Base-by-base conservation (phyloP, 2,888 invertebrate genomes). In the Lagria hirta region DNA sequence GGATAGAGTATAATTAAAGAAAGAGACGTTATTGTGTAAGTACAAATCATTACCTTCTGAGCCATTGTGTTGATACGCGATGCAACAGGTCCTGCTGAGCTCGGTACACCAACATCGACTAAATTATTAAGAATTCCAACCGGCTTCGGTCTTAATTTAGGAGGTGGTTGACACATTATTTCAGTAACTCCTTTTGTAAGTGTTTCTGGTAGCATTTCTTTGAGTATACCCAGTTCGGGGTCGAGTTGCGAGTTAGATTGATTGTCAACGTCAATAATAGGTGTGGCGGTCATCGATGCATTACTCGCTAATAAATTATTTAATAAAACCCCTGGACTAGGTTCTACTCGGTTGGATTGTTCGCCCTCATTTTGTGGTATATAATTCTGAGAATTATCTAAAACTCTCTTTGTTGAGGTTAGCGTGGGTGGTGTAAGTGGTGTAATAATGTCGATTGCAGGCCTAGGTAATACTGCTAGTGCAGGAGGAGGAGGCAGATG, bases 121-220 rank as follows among this genome's bases (percentile, higher is more conserved):
- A 67, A 62, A 0, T 70, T 68, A 36, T 70, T 72, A 10, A 76
- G 55, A 3, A 75, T 71, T 5, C 75, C 74, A 2, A 68, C 64
- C 0, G 78, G 78, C 32, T 73, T 69, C 4, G 73, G 70, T 22
- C 69, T 67, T 28, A 78, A 55, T 58, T 65, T 73, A 2, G 68
- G 65, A 11, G 73, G 73, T 1, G 71, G 72, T 15, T 70, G 53
- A 37, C 54, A 54, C 33, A 68, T 51, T 10, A 68, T 42, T 6
- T 69, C 68, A 38, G 54, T 60, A 7, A 71, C 58, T 6, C 64
- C 62, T 51, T 57, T 62, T 6, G 62, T 52, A 17, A 70, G 57
- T 37, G 49, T 58, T 30, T 67, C 68, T 5, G 69, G 64, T 17
- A 67, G 38, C 22, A 63, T 49, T 20, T 54, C 58, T 33, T 60